Evolutionary conservation across 2,888 invertebrate species (phyloP).

Genomic region (Luperina nickerlii): DNA sequence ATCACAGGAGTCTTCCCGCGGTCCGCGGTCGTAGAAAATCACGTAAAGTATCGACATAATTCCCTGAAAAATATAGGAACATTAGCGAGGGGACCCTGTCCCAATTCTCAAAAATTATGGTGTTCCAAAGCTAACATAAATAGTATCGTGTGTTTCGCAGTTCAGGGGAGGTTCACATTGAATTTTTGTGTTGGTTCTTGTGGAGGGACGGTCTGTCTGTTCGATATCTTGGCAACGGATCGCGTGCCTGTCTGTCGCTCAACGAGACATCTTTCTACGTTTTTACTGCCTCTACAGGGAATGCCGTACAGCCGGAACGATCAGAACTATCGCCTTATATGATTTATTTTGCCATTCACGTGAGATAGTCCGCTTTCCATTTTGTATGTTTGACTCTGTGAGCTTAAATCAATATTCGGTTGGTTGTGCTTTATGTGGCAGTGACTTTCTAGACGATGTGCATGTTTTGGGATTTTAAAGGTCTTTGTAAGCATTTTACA

Average conservation of each 20-base stretch:
- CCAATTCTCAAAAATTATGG: conserved; percentile 51
- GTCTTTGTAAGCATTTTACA: neutral
- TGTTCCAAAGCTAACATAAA: conserved; percentile 42
- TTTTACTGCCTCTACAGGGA: conserved; percentile 80
- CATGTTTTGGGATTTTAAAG: conserved; percentile 28
- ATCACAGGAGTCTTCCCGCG: too few species aligned
- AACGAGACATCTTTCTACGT: conserved; percentile 80
- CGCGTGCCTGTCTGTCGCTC: conserved; percentile 78
- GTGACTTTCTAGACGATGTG: conserved; percentile 49
- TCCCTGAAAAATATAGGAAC: conserved; percentile 18
- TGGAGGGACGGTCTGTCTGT: conserved; percentile 76
- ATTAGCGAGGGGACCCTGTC: conserved; percentile 31
- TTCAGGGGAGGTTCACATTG: conserved; percentile 38
- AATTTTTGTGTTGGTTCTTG: conserved; percentile 55
- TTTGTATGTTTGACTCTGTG: conserved; percentile 56
- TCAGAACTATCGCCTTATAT: conserved; percentile 79
- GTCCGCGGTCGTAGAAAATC: neutral
- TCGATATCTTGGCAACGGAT: conserved; percentile 87
- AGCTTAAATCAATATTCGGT: conserved; percentile 57
- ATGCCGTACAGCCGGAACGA: conserved; percentile 77
- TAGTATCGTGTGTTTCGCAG: conserved; percentile 46
- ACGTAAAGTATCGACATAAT: conserved; percentile 30
- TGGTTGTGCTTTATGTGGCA: conserved; percentile 40
- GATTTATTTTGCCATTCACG: conserved; percentile 82
- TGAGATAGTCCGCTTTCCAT: conserved; percentile 64